Percentiles rank a stretch among this genome's conserved stretches.
Evolutionary conservation across 2,888 invertebrate genomes (phyloP).

Genomic region (Drosophila melanocephala): DNA sequence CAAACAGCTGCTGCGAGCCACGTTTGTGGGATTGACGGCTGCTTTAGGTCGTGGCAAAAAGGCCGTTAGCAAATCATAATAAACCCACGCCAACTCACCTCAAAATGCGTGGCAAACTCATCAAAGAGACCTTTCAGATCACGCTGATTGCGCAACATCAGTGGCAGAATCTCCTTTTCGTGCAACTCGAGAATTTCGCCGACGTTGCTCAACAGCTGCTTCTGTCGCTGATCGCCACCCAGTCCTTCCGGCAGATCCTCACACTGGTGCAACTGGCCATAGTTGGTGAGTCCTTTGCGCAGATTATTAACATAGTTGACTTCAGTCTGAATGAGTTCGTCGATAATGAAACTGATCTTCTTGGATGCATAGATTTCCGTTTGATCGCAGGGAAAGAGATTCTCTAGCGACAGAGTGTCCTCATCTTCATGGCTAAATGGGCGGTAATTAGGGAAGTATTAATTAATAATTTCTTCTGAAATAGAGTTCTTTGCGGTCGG

Average conservation of each 20-base stretch:
- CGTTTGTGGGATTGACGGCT: slow-evolving; percentile 17
- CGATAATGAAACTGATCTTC: slow-evolving; percentile 84
- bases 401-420: slow-evolving; percentile 83
- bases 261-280: slow-evolving; percentile 73
- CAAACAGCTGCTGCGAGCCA: slow-evolving; percentile 44
- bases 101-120: slow-evolving; percentile 82
- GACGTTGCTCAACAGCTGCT: slow-evolving; percentile 93
- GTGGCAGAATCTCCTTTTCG: slow-evolving; percentile 83
- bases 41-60: background rate
- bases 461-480: background rate
- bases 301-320: slow-evolving; percentile 84
- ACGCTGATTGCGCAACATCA: slow-evolving; percentile 82
- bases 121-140: slow-evolving; percentile 84
- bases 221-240: slow-evolving; percentile 73
- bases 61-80: background rate
- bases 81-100: slow-evolving; percentile 75
- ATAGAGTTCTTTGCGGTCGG: background rate
- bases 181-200: slow-evolving; percentile 96
- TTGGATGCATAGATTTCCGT: slow-evolving; percentile 83
- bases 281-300: slow-evolving; percentile 82
- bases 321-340: slow-evolving; percentile 85
- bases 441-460: too few species aligned
- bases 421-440: slow-evolving; percentile 81
- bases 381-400: slow-evolving; percentile 84
- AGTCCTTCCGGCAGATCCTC: slow-evolving; percentile 79